Conservation (phyloP, 1,140 invertebrate species). For the Pseudomyrmex gracilis region DNA sequence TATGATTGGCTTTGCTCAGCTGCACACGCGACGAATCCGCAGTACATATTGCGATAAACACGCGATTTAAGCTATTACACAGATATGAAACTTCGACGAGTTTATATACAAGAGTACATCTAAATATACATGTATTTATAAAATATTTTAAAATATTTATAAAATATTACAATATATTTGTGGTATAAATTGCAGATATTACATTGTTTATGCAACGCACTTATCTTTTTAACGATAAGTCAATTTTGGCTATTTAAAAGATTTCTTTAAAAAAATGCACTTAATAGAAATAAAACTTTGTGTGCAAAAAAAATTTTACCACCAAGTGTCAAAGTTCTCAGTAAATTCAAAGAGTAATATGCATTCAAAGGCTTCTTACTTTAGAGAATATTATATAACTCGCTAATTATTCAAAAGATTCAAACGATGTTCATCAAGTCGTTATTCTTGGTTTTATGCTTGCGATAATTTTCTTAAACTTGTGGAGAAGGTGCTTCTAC, state of each 20-base stretch:
- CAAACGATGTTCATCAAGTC: neutral
- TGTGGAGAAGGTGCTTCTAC: too few relatives aligned
- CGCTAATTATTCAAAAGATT: neutral
- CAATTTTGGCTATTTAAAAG: neutral
- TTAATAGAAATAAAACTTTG: neutral
- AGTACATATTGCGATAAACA: neutral
- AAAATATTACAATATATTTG: too few relatives aligned
- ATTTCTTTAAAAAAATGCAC: neutral
- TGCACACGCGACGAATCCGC: slow-evolving; percentile 5
- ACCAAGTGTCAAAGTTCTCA: neutral
- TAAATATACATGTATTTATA: neutral
- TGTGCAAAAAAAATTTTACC: neutral
- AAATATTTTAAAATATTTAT: too few relatives aligned
- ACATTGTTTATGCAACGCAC: too few relatives aligned
- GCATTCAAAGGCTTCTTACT: too few relatives aligned
- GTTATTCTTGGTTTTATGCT: neutral
- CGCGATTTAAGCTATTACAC: neutral
- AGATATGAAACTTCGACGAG: neutral
- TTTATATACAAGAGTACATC: too few relatives aligned
- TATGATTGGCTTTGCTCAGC: neutral
- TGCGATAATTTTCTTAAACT: neutral
- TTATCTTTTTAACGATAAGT: neutral
- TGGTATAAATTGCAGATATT: too few relatives aligned
- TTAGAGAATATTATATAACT: neutral
- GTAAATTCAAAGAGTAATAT: neutral